Evolutionary conservation across 2,888 invertebrate species (phyloP).

Genomic region (Agonopterix heracliana): DNA sequence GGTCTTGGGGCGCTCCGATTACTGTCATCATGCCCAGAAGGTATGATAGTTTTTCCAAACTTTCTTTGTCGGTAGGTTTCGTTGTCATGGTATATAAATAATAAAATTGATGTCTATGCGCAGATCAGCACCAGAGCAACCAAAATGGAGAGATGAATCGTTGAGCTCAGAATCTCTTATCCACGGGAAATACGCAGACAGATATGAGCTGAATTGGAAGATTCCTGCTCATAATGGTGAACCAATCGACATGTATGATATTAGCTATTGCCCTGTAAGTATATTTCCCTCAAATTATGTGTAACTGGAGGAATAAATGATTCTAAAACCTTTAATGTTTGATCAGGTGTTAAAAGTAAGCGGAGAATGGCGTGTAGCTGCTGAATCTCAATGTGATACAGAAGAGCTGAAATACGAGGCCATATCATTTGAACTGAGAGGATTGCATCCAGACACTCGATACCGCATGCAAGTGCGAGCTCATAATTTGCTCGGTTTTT

Average conservation of each 20-base stretch:
- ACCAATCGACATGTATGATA: slow-evolving; percentile 87
- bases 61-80: background rate
- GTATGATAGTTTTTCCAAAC: slow-evolving; percentile 26
- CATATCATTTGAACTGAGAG: slow-evolving; percentile 80
- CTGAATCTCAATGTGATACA: slow-evolving; percentile 74
- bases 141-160: slow-evolving; percentile 67
- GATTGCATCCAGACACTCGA: slow-evolving; percentile 84
- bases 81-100: background rate
- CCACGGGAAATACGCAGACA: slow-evolving; percentile 80
- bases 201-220: slow-evolving; percentile 89
- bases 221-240: slow-evolving; percentile 93
- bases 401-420: slow-evolving; percentile 79
- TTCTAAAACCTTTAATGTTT: background rate
- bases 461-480: slow-evolving; percentile 91
- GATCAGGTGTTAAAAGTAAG: slow-evolving; percentile 79
- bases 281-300: background rate
- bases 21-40: slow-evolving; percentile 84
- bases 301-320: background rate
- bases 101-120: background rate
- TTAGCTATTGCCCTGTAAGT: slow-evolving; percentile 87
- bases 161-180: slow-evolving; percentile 61
- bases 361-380: slow-evolving; percentile 78
- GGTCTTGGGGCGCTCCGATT: slow-evolving; percentile 81
- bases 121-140: slow-evolving; percentile 83
- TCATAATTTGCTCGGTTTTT: slow-evolving; percentile 89